phyloP scores from a whole-genome alignment of 2,888 invertebrate genomes.

The Ischnura elegans region DNA sequence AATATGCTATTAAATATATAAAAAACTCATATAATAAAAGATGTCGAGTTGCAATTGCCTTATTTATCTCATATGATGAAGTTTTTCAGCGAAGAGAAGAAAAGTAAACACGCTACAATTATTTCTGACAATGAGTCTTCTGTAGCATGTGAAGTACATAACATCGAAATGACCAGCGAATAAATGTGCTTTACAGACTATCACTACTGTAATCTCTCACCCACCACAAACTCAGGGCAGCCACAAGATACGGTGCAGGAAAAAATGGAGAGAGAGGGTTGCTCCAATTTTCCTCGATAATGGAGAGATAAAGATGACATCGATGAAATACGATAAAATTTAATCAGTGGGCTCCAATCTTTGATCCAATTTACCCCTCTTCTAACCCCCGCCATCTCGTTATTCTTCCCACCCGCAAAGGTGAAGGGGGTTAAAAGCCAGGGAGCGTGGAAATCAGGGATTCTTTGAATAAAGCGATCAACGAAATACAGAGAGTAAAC shows the following conservation, averaged over 20 bases:
- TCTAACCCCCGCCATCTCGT: background rate
- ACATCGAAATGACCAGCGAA: no score
- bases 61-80: no score
- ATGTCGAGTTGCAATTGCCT: no score
- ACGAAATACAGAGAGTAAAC: no score
- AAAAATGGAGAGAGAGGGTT: background rate
- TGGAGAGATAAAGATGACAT: constrained; percentile 50
- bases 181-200: no score
- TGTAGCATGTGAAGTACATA: no score
- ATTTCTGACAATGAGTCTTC: no score
- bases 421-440: background rate
- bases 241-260: background rate
- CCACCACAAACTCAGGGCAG: background rate
- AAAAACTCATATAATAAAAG: no score
- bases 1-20: no score
- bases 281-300: constrained; percentile 53
- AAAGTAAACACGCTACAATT: no score
- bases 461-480: background rate
- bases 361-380: background rate
- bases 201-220: no score
- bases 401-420: background rate
- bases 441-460: background rate
- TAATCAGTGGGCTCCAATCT: constrained; percentile 26
- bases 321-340: constrained; percentile 40
- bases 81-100: no score